phyloP scores from a whole-genome alignment of 2,113 vertebrate species.

The Shinisaurus crocodilurus region DNA sequence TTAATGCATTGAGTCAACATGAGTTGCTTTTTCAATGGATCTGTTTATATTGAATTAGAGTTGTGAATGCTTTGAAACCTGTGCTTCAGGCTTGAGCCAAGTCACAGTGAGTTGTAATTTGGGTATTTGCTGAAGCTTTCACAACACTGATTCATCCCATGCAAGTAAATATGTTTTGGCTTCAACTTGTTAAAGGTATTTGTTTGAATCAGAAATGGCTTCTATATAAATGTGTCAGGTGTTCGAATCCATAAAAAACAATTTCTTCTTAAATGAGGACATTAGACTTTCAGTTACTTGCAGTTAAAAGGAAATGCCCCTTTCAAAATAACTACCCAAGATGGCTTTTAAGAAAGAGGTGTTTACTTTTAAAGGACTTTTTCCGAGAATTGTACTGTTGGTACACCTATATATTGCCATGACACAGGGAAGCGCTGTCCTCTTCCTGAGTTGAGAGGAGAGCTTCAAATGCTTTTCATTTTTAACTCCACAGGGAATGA shows the following conservation, averaged over 20 bases:
- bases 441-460: constrained; percentile 18
- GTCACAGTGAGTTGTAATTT: background rate
- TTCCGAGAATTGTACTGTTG: background rate
- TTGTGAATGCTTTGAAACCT: background rate
- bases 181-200: background rate
- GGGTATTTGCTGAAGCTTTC: background rate
- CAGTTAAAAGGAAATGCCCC: background rate
- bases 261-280: background rate
- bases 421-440: background rate
- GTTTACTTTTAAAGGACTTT: constrained; percentile 21
- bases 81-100: background rate
- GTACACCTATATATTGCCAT: background rate
- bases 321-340: background rate
- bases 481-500: background rate
- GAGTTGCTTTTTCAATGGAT: background rate
- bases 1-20: background rate
- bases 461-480: constrained; percentile 26
- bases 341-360: background rate
- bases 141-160: background rate
- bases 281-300: background rate
- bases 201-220: background rate
- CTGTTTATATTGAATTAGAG: background rate
- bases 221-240: background rate
- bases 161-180: background rate
- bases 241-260: background rate